phyloP scores from a whole-genome alignment of 2,113 vertebrate species.

The Nesoenas mayeri region DNA sequence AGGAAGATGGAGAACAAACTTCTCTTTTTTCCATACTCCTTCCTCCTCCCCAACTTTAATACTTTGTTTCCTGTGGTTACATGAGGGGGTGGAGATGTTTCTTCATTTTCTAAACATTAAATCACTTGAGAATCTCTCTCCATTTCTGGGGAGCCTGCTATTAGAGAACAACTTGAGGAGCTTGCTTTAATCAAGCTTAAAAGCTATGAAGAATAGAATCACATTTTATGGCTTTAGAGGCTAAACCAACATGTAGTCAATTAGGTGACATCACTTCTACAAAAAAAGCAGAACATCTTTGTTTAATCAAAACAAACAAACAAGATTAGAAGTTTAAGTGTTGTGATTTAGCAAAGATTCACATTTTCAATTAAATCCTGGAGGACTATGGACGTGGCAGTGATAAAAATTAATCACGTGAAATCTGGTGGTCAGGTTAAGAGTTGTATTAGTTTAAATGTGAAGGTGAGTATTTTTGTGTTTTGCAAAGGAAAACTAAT shows the following conservation, averaged over 20 bases:
- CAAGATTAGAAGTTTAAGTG: slow-evolving; percentile 74
- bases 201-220: slow-evolving; percentile 67
- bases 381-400: slow-evolving; percentile 28
- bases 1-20: neutral
- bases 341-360: slow-evolving; percentile 57
- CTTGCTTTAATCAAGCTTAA: slow-evolving; percentile 82
- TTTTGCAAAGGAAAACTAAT: slow-evolving; percentile 18
- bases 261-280: slow-evolving; percentile 75
- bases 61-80: slow-evolving; percentile 81
- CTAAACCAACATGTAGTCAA: slow-evolving; percentile 76
- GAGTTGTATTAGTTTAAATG: slow-evolving; percentile 29
- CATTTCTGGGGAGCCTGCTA: slow-evolving; percentile 69
- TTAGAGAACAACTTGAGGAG: slow-evolving; percentile 70
- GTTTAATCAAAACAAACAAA: slow-evolving; percentile 82
- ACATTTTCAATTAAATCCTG: slow-evolving; percentile 66
- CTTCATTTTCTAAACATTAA: slow-evolving; percentile 76
- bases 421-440: slow-evolving; percentile 61
- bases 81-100: slow-evolving; percentile 72
- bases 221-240: slow-evolving; percentile 69
- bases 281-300: slow-evolving; percentile 74
- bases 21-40: slow-evolving; percentile 22
- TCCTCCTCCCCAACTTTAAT: slow-evolving; percentile 66
- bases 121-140: slow-evolving; percentile 72
- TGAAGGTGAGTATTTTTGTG: neutral
- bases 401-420: slow-evolving; percentile 59